phyloP scores from a whole-genome alignment of 1,140 invertebrate genomes.

The Rhopalosiphum padi region DNA sequence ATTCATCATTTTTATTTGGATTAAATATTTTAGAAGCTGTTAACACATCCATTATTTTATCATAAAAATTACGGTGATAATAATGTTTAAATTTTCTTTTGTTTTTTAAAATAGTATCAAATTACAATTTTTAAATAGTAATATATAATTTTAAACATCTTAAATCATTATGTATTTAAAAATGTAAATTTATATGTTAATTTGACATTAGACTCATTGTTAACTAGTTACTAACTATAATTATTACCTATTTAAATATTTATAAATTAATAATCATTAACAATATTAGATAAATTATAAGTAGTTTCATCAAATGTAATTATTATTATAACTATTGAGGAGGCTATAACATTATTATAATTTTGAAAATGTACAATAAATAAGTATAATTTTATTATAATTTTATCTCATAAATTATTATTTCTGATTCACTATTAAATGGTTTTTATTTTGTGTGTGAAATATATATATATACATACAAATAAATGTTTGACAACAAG shows the following conservation, averaged over 20 bases:
- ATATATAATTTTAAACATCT: neutral
- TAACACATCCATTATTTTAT: neutral
- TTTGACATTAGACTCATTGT: neutral
- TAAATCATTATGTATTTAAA: neutral
- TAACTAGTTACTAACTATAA: neutral
- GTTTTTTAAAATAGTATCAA: neutral
- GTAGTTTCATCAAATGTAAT: neutral
- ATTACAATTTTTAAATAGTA: neutral
- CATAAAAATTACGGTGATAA: neutral
- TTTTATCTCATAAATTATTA: neutral
- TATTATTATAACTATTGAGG: neutral
- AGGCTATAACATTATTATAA: neutral
- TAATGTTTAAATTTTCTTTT: rapidly evolving
- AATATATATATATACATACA: neutral
- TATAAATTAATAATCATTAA: neutral
- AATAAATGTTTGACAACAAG: neutral
- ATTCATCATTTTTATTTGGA: neutral
- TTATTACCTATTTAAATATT: neutral
- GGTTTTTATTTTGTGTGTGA: neutral
- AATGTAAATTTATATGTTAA: neutral
- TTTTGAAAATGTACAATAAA: neutral
- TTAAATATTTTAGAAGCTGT: neutral
- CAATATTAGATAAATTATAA: neutral
- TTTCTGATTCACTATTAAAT: neutral
- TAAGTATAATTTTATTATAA: neutral